Conservation (phyloP, 2,888 invertebrate species). For the Latrodectus elegans region DNA sequence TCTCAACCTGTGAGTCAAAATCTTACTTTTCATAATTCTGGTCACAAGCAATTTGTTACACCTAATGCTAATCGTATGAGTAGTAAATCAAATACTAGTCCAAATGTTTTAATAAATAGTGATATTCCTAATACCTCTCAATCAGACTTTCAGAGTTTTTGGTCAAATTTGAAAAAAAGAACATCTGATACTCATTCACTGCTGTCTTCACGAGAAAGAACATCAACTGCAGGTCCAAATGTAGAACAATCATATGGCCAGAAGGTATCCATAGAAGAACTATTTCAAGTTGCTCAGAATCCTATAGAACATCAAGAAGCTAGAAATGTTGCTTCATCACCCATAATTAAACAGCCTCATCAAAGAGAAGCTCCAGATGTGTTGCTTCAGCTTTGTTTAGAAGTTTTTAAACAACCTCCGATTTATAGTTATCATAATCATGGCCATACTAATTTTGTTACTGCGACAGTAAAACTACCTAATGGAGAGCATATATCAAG, state of each 20-base stretch:
- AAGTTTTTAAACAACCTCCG: slow-evolving; percentile 31
- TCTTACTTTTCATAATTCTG: slow-evolving; percentile 4
- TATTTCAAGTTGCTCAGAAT: slow-evolving; percentile 52
- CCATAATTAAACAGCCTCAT: background rate
- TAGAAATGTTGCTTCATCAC: background rate
- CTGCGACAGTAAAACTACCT: slow-evolving; percentile 50
- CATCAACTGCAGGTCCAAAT: background rate
- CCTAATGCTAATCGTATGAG: slow-evolving; percentile 38
- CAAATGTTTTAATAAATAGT: slow-evolving; percentile 10
- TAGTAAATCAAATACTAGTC: slow-evolving; percentile 12
- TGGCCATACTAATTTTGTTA: slow-evolving; percentile 25
- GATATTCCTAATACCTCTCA: background rate
- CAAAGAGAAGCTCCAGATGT: slow-evolving; percentile 20
- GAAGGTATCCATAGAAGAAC: slow-evolving; percentile 62
- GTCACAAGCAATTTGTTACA: slow-evolving; percentile 56
- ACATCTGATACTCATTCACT: slow-evolving; percentile 8
- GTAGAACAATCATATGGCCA: slow-evolving; percentile 40
- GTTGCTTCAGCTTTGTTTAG: slow-evolving; percentile 16
- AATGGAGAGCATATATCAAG: slow-evolving; percentile 49
- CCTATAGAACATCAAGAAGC: slow-evolving; percentile 2
- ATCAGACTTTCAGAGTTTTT: slow-evolving; percentile 45
- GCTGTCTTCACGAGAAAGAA: background rate
- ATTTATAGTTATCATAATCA: slow-evolving; percentile 41
- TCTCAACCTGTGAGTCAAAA: background rate
- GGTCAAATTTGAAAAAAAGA: slow-evolving; percentile 55